Conservation (phyloP, 2,888 invertebrate genomes). For the Sthenelais limicola region DNA sequence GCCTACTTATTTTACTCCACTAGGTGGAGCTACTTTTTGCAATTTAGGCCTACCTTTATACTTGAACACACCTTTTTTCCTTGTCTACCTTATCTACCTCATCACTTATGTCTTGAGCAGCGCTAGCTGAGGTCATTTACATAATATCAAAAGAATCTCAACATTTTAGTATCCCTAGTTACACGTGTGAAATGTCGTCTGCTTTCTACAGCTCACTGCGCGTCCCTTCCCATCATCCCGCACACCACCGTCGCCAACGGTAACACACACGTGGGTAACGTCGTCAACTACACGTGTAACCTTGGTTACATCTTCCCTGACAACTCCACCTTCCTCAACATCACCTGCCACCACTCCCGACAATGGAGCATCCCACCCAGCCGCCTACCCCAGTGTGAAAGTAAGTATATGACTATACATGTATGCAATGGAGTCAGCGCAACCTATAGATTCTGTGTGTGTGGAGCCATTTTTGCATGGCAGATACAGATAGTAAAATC, state of each 20-base stretch:
- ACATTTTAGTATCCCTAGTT: no score
- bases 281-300: conserved; percentile 51
- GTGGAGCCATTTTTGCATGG: neutral
- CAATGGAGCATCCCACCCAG: conserved; percentile 44
- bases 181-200: no score
- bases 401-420: conserved; percentile 42
- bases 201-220: conserved; percentile 49
- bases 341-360: conserved; percentile 46
- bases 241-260: conserved; percentile 36
- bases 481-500: neutral
- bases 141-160: no score
- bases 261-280: conserved; percentile 44
- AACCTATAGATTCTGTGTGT: neutral
- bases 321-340: conserved; percentile 48
- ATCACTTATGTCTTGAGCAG: no score
- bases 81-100: no score
- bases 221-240: conserved; percentile 43
- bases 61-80: no score
- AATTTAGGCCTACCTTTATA: no score
- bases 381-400: conserved; percentile 44
- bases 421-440: neutral
- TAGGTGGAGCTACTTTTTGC: no score
- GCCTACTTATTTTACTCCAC: no score
- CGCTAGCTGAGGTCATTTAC: no score
- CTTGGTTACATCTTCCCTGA: conserved; percentile 46